Evolutionary conservation across 2,888 invertebrate genomes (phyloP).

Genomic region (Alloplasta piceator): DNA sequence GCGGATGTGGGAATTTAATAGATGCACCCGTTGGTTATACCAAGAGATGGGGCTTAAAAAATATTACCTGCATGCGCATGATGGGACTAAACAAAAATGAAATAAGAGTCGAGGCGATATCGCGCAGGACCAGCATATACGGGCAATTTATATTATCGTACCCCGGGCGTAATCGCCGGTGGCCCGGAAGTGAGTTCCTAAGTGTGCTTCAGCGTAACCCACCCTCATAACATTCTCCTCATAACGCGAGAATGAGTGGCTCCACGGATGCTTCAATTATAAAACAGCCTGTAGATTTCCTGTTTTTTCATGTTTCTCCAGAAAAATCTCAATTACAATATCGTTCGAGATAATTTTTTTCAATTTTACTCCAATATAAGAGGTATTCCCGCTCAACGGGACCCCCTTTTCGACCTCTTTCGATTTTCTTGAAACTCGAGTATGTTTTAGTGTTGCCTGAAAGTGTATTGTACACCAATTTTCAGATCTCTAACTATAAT

Average conservation of each 20-base stretch:
- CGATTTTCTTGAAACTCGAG: no score
- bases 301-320: no score
- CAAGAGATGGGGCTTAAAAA: slow-evolving; percentile 22
- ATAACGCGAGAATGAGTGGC: slow-evolving; percentile 12
- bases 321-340: slow-evolving; percentile 4
- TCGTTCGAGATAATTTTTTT: background rate
- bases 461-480: no score
- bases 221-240: slow-evolving; percentile 43
- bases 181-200: slow-evolving; percentile 56
- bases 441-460: no score
- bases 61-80: slow-evolving; percentile 6
- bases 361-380: no score
- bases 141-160: slow-evolving; percentile 59
- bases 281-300: background rate
- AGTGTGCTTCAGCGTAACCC: slow-evolving; percentile 17
- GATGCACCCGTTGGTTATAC: slow-evolving; percentile 12
- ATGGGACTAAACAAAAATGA: slow-evolving; percentile 26
- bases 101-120: slow-evolving; percentile 47
- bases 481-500: no score
- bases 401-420: no score
- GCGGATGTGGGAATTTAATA: slow-evolving; percentile 54
- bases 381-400: no score
- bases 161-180: slow-evolving; percentile 54
- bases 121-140: slow-evolving; percentile 55
- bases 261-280: slow-evolving; percentile 24